Evolutionary conservation across 2,888 invertebrate genomes (phyloP).

Genomic region (Euplagia quadripunctaria): DNA sequence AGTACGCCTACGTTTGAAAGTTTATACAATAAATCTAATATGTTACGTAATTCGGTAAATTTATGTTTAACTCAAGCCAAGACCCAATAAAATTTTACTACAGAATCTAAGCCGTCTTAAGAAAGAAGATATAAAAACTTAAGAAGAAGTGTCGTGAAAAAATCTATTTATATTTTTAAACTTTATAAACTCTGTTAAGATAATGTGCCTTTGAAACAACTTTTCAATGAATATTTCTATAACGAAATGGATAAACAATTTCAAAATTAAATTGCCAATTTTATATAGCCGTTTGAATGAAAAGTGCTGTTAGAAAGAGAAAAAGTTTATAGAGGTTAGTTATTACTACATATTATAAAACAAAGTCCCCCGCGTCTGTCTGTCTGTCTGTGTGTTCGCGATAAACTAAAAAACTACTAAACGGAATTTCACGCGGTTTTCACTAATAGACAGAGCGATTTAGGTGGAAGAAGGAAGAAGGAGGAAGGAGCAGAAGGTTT

Average conservation of each 20-base stretch:
- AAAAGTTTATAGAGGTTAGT: too few species aligned
- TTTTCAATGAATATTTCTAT: constrained; percentile 18
- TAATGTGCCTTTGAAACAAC: constrained; percentile 8
- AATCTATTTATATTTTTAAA: constrained; percentile 18
- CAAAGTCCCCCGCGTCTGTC: too few species aligned
- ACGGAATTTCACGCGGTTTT: too few species aligned
- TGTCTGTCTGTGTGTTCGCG: too few species aligned
- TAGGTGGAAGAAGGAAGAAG: too few species aligned
- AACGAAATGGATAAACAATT: constrained; percentile 11
- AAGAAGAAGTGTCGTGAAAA: constrained; percentile 3
- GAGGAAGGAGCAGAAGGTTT: too few species aligned
- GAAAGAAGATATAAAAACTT: constrained; percentile 12
- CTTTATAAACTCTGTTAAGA: constrained; percentile 24
- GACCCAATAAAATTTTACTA: constrained; percentile 11
- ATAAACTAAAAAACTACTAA: too few species aligned
- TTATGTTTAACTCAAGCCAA: constrained; percentile 22
- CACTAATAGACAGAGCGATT: too few species aligned
- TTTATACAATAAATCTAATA: constrained; percentile 28
- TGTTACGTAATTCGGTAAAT: constrained; percentile 18
- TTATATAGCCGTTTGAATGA: background rate
- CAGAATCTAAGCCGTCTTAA: constrained; percentile 16
- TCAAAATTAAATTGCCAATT: constrained; percentile 22
- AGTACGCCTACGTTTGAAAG: constrained; percentile 23
- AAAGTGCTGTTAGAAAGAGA: background rate
- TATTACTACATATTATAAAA: too few species aligned